phyloP scores from a whole-genome alignment of 2,113 vertebrate genomes.

The Entomyzon cyanotis region DNA sequence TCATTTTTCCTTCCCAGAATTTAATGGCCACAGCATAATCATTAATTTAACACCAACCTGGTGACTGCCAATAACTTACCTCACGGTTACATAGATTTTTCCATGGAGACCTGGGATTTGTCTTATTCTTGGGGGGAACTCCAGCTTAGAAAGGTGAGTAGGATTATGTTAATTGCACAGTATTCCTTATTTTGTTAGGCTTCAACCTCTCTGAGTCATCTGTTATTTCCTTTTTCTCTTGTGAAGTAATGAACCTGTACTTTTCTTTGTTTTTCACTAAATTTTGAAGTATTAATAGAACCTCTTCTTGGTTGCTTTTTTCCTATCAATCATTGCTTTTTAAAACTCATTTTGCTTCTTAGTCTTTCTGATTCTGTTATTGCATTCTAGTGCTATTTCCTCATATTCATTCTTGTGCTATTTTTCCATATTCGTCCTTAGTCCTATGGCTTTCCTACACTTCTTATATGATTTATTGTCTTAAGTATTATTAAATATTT shows the following conservation, averaged over 20 bases:
- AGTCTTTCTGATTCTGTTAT: background rate
- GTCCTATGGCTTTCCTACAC: background rate
- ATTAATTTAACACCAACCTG: background rate
- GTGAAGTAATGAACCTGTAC: background rate
- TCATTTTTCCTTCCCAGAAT: background rate
- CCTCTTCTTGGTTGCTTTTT: background rate
- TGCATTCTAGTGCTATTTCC: background rate
- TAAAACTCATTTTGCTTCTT: background rate
- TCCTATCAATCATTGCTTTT: background rate
- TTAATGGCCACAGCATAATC: background rate
- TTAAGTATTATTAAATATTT: background rate
- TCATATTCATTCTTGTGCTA: background rate
- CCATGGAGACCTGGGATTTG: background rate
- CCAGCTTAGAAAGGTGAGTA: background rate
- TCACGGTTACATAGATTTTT: background rate
- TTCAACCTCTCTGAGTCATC: background rate
- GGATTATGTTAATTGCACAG: background rate
- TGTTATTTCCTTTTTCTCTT: background rate
- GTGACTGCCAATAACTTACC: background rate
- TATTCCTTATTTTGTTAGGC: background rate
- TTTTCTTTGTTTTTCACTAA: background rate
- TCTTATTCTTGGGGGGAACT: background rate
- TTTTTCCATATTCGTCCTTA: background rate
- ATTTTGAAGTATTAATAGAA: background rate
- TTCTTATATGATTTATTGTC: background rate